Evolutionary conservation across 2,113 vertebrate genomes (phyloP).

Genomic region (Rhombomys opimus): DNA sequence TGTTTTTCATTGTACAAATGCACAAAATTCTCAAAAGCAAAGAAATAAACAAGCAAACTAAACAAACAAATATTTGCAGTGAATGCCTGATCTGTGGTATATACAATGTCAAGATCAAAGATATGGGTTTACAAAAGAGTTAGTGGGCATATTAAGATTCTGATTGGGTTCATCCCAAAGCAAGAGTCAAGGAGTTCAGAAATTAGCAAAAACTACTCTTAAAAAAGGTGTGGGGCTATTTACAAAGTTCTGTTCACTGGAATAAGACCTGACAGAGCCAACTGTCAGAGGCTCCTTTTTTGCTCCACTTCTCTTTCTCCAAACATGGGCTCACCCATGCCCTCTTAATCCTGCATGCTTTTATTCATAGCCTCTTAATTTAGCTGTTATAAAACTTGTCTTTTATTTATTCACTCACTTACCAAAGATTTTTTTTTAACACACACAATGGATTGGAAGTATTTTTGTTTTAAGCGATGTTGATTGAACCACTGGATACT

Average conservation of each 20-base stretch:
- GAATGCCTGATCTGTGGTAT: not conserved
- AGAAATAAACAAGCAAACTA: not conserved
- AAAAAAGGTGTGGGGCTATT: not conserved
- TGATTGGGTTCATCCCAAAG: not conserved
- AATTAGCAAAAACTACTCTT: not conserved
- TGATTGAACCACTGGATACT: not conserved
- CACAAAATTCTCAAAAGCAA: not conserved
- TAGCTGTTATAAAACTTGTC: not conserved
- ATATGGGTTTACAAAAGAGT: not conserved
- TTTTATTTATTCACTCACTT: slow-evolving; percentile 5
- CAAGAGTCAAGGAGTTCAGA: not conserved
- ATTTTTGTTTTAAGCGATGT: not conserved
- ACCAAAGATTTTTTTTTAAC: slow-evolving; percentile 9
- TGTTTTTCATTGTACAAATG: not conserved
- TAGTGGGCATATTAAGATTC: not conserved
- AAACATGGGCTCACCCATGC: not conserved
- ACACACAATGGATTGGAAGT: not conserved
- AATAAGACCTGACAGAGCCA: not conserved
- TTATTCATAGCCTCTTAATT: not conserved
- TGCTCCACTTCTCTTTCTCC: not conserved
- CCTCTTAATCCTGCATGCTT: not conserved
- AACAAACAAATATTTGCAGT: not conserved
- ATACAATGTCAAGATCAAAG: not conserved
- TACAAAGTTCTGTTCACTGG: not conserved
- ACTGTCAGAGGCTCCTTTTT: not conserved